phyloP scores from a whole-genome alignment of 2,888 invertebrate genomes.

The Crocallis elinguaria region DNA sequence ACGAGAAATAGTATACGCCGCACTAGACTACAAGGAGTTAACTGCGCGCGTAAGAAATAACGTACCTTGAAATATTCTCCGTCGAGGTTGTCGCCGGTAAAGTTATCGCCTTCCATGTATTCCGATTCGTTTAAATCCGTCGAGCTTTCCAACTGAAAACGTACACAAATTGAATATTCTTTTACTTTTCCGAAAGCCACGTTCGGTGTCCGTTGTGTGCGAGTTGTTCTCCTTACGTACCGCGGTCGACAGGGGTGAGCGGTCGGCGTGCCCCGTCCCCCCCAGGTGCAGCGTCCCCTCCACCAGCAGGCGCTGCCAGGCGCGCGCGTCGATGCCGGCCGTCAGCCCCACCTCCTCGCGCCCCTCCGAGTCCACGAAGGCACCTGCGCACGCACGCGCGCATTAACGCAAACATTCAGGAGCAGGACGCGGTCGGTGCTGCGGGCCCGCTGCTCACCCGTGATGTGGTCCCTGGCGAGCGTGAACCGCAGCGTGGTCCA shows the following conservation, averaged over 20 bases:
- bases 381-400: conserved; percentile 40
- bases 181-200: too few relatives aligned
- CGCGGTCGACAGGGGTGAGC: conserved; percentile 32
- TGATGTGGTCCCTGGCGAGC: conserved; percentile 40
- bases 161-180: too few relatives aligned
- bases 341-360: conserved; percentile 80
- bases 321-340: conserved; percentile 73
- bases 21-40: too few relatives aligned
- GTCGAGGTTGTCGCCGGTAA: conserved; percentile 64
- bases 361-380: conserved; percentile 74
- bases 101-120: conserved; percentile 69
- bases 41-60: too few relatives aligned
- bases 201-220: too few relatives aligned
- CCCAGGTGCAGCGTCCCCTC: conserved; percentile 73
- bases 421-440: too few relatives aligned
- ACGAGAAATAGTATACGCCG: neutral
- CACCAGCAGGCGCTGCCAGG: conserved; percentile 78
- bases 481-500: conserved; percentile 78
- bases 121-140: conserved; percentile 65
- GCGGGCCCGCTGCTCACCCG: conserved; percentile 34
- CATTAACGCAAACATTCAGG: neutral
- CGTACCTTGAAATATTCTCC: conserved; percentile 79
- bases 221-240: neutral
- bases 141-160: conserved; percentile 58
- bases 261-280: conserved; percentile 50